Evolutionary conservation across 2,797 vertebrate species (phyloP).

Genomic region (Pangasius mekongensis): DNA sequence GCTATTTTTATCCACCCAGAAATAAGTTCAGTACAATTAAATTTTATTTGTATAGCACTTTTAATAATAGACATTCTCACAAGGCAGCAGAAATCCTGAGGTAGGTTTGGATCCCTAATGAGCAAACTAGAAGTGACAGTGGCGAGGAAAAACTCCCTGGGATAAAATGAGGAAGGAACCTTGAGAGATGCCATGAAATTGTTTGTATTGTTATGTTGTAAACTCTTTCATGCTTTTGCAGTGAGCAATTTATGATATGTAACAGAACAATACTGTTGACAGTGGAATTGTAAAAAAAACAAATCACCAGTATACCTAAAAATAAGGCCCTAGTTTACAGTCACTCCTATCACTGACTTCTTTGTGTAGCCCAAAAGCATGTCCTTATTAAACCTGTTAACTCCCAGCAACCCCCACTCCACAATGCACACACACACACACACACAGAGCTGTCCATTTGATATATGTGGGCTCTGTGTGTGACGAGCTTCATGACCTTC

Average conservation of each 20-base stretch:
- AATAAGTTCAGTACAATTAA: background rate
- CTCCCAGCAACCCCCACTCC: background rate
- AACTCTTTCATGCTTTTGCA: background rate
- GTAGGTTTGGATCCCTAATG: background rate
- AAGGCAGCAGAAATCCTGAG: background rate
- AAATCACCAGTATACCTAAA: background rate
- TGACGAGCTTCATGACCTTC: constrained; percentile 35
- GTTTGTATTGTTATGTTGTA: background rate
- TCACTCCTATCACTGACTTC: background rate
- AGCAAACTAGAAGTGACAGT: background rate
- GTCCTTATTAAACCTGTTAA: constrained; percentile 25
- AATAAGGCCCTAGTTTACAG: background rate
- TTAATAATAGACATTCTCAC: background rate
- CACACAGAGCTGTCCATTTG: constrained; percentile 40
- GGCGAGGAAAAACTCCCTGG: background rate
- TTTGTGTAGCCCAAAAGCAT: background rate
- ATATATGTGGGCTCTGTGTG: constrained; percentile 43
- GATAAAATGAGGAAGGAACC: background rate
- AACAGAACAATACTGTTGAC: background rate
- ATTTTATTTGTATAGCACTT: background rate
- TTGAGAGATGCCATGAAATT: background rate
- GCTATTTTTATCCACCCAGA: background rate
- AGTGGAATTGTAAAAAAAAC: background rate
- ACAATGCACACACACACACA: background rate
- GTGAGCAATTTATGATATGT: background rate